Evolutionary conservation across 2,113 vertebrate species (phyloP).

Genomic region (Petroica traversi): DNA sequence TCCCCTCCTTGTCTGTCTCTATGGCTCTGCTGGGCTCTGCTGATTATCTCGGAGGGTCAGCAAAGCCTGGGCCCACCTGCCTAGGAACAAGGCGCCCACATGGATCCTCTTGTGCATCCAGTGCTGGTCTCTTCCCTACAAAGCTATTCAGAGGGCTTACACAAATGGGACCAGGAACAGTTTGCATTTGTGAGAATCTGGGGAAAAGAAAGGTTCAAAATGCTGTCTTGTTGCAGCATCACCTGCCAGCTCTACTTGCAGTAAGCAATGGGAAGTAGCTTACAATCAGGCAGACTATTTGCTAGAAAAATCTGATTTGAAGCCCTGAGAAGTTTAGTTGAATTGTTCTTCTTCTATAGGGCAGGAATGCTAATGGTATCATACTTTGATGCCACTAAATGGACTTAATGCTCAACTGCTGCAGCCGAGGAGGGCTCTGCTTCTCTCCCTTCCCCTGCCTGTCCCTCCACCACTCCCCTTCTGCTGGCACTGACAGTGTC

Average conservation of each 20-base stretch:
- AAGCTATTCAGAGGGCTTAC: neutral
- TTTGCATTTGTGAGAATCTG: neutral
- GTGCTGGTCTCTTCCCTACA: neutral
- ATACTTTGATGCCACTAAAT: neutral
- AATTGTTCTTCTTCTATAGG: neutral
- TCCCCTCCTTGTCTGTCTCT: neutral
- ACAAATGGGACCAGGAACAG: neutral
- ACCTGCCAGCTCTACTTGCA: neutral
- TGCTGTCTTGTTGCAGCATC: neutral
- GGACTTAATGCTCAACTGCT: neutral
- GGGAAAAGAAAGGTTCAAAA: neutral
- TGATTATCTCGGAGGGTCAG: neutral
- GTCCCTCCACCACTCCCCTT: neutral
- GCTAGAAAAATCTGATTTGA: neutral
- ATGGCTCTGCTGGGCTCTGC: fast-evolving
- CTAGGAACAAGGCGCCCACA: neutral
- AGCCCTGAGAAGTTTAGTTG: neutral
- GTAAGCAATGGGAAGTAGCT: neutral
- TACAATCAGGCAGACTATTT: neutral
- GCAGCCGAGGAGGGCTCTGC: neutral
- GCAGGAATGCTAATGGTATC: neutral
- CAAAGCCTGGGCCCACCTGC: neutral
- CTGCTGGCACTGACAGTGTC: constrained; percentile 11
- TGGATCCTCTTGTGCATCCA: neutral
- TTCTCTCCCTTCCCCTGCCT: neutral